These are phyloP conservation scores for Benthosema pterotum DNA, from an alignment of 2,797 vertebrate genomes.

Conservation along the genomic window DNA sequence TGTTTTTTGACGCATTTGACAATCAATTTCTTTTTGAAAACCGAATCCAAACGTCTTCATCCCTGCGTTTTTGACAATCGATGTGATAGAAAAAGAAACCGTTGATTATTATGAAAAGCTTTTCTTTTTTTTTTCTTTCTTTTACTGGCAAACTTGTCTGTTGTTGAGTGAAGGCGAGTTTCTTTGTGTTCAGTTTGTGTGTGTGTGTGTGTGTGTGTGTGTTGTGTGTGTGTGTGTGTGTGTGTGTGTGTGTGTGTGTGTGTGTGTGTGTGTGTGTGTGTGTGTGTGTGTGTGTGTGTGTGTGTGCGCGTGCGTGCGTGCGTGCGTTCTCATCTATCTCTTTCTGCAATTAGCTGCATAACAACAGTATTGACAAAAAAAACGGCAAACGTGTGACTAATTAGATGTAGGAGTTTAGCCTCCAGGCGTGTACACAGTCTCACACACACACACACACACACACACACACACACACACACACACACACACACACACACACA, in stretches of 20 bases:
- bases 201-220: conserved; percentile 11
- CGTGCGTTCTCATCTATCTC: not conserved
- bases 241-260: conserved; percentile 15
- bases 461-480: conserved; percentile 7
- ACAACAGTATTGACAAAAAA: conserved; percentile 40
- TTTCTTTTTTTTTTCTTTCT: not conserved
- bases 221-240: not conserved
- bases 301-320: conserved; percentile 14
- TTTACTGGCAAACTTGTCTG: not conserved
- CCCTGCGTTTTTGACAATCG: conserved; percentile 67
- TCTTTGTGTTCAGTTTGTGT: conserved; percentile 4
- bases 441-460: no score
- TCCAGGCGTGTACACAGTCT: no score
- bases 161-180: conserved; percentile 16
- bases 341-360: conserved; percentile 29
- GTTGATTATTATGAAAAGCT: conserved; percentile 43
- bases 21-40: conserved; percentile 64
- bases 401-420: conserved; percentile 11
- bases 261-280: conserved; percentile 13
- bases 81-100: conserved; percentile 44
- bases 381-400: conserved; percentile 18
- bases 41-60: conserved; percentile 16
- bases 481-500: not conserved
- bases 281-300: not conserved
- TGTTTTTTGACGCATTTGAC: conserved; percentile 46